Conservation (phyloP, 2,888 invertebrate genomes). For the Margaritifera margaritifera region DNA sequence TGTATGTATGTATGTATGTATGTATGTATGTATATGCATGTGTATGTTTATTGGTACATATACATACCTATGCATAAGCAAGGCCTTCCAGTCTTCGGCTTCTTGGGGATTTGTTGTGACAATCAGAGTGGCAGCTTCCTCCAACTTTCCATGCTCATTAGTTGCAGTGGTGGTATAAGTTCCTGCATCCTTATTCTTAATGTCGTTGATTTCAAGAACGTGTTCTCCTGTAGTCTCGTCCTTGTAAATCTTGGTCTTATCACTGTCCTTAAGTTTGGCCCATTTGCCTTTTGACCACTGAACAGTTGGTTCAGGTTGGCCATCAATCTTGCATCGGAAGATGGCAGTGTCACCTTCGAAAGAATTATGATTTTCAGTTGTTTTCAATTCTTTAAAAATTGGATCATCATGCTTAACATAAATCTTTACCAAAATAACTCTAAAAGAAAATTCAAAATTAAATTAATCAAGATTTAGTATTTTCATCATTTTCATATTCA, state of each 20-base stretch:
- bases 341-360: conserved; percentile 62
- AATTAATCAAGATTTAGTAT: too few relatives aligned
- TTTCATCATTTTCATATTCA: too few relatives aligned
- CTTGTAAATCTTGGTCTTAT: conserved; percentile 58
- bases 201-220: conserved; percentile 66
- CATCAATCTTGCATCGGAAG: conserved; percentile 68
- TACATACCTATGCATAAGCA: conserved; percentile 67
- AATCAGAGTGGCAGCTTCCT: conserved; percentile 70
- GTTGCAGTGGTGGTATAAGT: conserved; percentile 70
- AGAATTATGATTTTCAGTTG: not conserved
- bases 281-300: conserved; percentile 73
- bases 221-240: conserved; percentile 64
- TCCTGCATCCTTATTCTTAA: conserved; percentile 69
- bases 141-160: conserved; percentile 69
- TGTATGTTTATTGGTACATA: not conserved
- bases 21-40: too few relatives aligned
- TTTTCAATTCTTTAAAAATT: too few relatives aligned
- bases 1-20: too few relatives aligned
- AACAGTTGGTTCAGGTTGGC: conserved; percentile 68
- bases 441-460: too few relatives aligned
- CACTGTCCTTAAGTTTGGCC: conserved; percentile 67
- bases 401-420: too few relatives aligned
- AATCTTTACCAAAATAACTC: too few relatives aligned
- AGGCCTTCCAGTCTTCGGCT: conserved; percentile 69
- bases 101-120: conserved; percentile 71